Evolutionary conservation across 2,888 invertebrate genomes (phyloP).

Genomic region (Stenolophus ochropezus): DNA sequence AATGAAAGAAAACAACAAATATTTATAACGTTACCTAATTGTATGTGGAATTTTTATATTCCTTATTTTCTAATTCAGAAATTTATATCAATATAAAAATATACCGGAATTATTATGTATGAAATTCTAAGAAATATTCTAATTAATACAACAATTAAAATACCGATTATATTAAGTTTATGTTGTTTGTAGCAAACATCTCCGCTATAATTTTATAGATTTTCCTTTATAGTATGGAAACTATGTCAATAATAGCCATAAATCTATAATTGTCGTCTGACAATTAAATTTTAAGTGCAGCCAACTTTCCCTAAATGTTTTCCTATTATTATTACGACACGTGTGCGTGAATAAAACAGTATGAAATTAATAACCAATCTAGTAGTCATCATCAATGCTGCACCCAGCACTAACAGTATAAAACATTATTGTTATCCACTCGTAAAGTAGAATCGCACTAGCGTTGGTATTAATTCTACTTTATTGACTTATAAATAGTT

Average conservation of each 20-base stretch:
- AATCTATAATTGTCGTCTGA: slow-evolving; percentile 9
- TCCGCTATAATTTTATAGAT: neutral
- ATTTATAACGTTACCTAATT: too few relatives aligned
- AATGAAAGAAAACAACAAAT: too few relatives aligned
- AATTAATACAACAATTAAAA: too few relatives aligned
- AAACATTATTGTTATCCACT: slow-evolving; percentile 18
- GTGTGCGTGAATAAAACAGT: slow-evolving; percentile 31
- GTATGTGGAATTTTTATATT: too few relatives aligned
- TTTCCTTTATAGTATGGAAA: neutral
- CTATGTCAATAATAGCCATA: neutral
- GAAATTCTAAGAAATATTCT: too few relatives aligned
- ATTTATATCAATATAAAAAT: too few relatives aligned
- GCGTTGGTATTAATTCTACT: slow-evolving; percentile 12
- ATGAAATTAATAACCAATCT: slow-evolving; percentile 33
- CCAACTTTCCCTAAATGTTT: slow-evolving; percentile 46
- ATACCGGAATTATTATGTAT: too few relatives aligned
- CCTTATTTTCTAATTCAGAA: too few relatives aligned
- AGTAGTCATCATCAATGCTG: neutral
- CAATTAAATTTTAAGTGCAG: slow-evolving; percentile 45
- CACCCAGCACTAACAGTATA: neutral
- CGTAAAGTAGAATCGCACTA: slow-evolving; percentile 7
- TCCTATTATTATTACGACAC: slow-evolving; percentile 28
- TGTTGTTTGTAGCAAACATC: too few relatives aligned
- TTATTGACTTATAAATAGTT: slow-evolving; percentile 7
- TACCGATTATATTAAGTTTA: too few relatives aligned